Conservation (phyloP, 2,888 invertebrate species). For the Craniophora ligustri region DNA sequence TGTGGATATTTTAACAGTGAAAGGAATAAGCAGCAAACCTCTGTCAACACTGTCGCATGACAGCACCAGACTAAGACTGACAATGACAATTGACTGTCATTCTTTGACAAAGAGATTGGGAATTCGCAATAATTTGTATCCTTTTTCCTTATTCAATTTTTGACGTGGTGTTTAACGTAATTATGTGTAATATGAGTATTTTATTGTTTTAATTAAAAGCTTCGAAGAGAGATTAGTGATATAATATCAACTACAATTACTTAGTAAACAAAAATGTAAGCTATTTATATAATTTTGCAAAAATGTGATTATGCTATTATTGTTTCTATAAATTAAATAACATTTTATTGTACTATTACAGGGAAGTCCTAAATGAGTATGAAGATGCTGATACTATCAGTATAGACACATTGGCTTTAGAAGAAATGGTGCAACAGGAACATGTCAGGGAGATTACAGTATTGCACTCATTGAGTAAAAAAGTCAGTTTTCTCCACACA, state of each 20-base stretch:
- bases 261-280: conserved; percentile 19
- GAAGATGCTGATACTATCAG: conserved; percentile 77
- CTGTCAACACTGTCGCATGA: no score
- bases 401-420: conserved; percentile 77
- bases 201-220: conserved; percentile 9
- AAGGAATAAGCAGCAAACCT: no score
- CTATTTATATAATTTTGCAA: conserved; percentile 15
- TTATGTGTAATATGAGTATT: background rate
- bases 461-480: conserved; percentile 74
- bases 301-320: background rate
- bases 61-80: no score
- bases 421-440: conserved; percentile 73
- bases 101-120: no score
- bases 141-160: background rate
- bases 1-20: no score
- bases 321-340: conserved; percentile 4
- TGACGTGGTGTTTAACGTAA: background rate
- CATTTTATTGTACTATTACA: conserved; percentile 56
- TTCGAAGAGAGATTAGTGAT: conserved; percentile 1
- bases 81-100: no score
- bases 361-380: conserved; percentile 70
- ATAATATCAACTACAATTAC: no score
- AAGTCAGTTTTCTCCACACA: conserved; percentile 78
- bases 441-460: conserved; percentile 74
- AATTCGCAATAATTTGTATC: background rate